Conservation (phyloP, 2,113 vertebrate genomes). For the Triplophysa siluroides region DNA sequence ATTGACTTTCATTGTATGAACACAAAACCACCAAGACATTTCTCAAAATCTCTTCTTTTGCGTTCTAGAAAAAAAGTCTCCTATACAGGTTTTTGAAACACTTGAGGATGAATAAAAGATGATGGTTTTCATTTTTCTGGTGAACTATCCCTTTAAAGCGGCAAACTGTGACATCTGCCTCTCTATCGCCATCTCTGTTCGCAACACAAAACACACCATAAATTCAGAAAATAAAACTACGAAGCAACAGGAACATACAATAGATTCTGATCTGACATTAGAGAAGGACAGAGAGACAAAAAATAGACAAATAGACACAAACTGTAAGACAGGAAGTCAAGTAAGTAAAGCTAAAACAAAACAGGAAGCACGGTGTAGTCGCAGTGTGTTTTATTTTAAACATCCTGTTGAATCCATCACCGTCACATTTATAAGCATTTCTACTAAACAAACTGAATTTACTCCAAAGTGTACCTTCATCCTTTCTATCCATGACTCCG, state of each 20-base stretch:
- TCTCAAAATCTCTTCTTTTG: too few relatives aligned
- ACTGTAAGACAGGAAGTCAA: conserved; percentile 22
- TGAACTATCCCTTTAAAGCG: too few relatives aligned
- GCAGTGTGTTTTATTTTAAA: not conserved
- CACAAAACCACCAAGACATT: too few relatives aligned
- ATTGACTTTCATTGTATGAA: too few relatives aligned
- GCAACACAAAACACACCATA: too few relatives aligned
- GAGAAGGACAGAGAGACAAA: not conserved
- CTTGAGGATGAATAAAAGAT: too few relatives aligned
- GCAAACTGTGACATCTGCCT: too few relatives aligned
- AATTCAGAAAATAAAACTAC: too few relatives aligned
- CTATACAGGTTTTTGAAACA: too few relatives aligned
- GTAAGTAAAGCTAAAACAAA: conserved; percentile 15
- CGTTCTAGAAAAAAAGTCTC: too few relatives aligned
- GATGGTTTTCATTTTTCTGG: too few relatives aligned
- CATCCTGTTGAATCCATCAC: conserved; percentile 16
- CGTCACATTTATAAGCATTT: not conserved
- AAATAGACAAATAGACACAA: conserved; percentile 25
- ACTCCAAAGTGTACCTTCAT: conserved; percentile 69
- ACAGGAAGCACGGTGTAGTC: conserved; percentile 11
- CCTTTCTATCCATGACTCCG: conserved; percentile 74
- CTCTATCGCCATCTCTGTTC: too few relatives aligned
- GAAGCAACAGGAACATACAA: not conserved
- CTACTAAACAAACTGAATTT: not conserved
- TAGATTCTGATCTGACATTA: not conserved